These are phyloP conservation scores for Acrocephalus scirpaceus DNA, from an alignment of 2,797 vertebrate genomes.

Conservation along the genomic window DNA sequence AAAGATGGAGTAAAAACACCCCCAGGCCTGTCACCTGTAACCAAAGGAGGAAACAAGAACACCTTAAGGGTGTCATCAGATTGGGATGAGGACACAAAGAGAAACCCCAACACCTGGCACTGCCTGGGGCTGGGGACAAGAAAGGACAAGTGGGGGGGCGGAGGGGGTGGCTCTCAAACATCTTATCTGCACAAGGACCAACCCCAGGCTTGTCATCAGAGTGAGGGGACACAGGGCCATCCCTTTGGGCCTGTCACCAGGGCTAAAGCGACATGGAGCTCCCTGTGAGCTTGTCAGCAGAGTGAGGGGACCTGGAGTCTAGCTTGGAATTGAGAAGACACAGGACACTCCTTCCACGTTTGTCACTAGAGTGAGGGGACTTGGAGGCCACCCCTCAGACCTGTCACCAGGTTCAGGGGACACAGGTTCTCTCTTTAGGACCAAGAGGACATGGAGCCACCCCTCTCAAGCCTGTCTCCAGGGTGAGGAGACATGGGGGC, in stretches of 20 bases:
- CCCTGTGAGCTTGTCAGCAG: not conserved
- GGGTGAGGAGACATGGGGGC: not conserved
- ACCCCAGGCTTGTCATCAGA: not conserved
- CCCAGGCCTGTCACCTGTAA: not conserved
- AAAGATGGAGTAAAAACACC: not conserved
- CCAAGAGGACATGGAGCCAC: not conserved
- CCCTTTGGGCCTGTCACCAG: accelerated
- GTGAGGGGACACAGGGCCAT: too few relatives aligned
- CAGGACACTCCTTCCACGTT: not conserved
- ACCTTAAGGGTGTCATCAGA: not conserved
- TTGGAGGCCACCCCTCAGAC: not conserved
- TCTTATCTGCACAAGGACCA: not conserved
- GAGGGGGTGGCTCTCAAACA: not conserved
- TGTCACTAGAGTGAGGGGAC: not conserved
- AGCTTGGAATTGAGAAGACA: not conserved
- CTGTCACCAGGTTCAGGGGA: not conserved
- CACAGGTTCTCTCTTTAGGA: not conserved
- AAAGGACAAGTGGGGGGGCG: not conserved
- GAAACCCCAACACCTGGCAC: not conserved
- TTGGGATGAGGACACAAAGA: not conserved
- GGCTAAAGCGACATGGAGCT: not conserved
- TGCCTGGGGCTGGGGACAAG: too few relatives aligned
- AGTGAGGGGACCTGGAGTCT: not conserved
- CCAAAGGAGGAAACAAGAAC: accelerated
- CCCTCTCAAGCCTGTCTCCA: not conserved